Percentiles rank a stretch among this genome's conserved stretches.
phyloP scores from a whole-genome alignment of 2,888 invertebrate species.

The Agrochola lychnidis region DNA sequence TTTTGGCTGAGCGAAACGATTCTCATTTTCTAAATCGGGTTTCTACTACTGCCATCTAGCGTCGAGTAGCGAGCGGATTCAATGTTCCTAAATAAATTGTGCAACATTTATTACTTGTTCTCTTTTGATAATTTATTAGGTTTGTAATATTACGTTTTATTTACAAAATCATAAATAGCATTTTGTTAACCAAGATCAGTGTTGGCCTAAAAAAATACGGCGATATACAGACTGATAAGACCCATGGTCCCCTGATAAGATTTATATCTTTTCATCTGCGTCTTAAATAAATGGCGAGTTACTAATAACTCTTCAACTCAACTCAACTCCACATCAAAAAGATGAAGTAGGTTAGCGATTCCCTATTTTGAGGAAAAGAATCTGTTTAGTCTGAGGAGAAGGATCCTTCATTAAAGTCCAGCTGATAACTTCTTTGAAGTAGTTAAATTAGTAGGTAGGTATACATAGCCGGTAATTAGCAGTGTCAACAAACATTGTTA shows the following conservation, averaged over 20 bases:
- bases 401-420: neutral
- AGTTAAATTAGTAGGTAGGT: neutral
- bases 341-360: neutral
- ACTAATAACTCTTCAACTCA: neutral
- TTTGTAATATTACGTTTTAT: neutral
- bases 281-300: slow-evolving; percentile 6
- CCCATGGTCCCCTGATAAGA: slow-evolving; percentile 34
- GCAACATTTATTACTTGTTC: neutral
- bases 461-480: slow-evolving; percentile 16
- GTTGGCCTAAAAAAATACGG: slow-evolving; percentile 17
- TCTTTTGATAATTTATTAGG: neutral
- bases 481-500: slow-evolving; percentile 32
- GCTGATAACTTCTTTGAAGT: neutral
- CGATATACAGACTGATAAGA: slow-evolving; percentile 23
- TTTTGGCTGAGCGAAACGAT: neutral
- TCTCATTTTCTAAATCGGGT: neutral
- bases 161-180: neutral
- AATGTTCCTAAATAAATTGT: neutral
- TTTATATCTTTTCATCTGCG: slow-evolving; percentile 44
- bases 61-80: slow-evolving; percentile 69
- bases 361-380: neutral
- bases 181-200: slow-evolving; percentile 14
- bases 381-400: neutral
- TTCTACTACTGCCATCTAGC: slow-evolving; percentile 71
- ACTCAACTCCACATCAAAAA: neutral